Evolutionary conservation across 2,113 vertebrate species (phyloP), one percentile per base, ranked within the genome.

Genomic region (Andinoacara biseriatus): DNA sequence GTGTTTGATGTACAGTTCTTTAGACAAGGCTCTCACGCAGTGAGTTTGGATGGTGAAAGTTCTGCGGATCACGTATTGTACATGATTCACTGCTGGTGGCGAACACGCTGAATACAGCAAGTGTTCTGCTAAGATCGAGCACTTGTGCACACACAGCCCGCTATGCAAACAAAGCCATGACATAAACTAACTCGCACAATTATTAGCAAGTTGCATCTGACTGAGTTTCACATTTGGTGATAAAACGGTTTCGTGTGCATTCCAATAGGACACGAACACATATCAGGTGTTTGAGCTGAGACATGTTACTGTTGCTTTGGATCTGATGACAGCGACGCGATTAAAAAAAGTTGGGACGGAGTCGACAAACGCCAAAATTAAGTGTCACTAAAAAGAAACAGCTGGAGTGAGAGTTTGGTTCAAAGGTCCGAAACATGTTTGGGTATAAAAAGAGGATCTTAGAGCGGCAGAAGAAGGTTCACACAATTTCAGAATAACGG

Each of bases 1-100:
- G 85, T 87, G 86, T 87, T 49, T 76, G 76, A 78, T 29, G 79
- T 85, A 54, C 56, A 54, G 26, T 31, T 77, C 67, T 61, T 83
- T 33, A 57, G 65, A 83, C 65, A 81, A 82, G 61, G 63, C 59
- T 84, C 69, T 76, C 86, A 75, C 63, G 14, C 78, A 3, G 77
- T 63, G 78, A 17, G 76, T 80, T 35, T 84, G 18, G 80, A 84
- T 54, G 9, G 15, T 24, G 22, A 74, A 88, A 26, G 69, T 78
- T 54, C 54, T 60, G 24, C 33, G 62, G 58, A 67, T 86, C 74
- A 54, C 24, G 13, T 29, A 1, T 22, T 74, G 63, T 52, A 22
- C 60, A 76, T 76, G 82, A 90, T 69, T 86, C 59, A 84, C 65
- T 5, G 22, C 49, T 76, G 80, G 3, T 13, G 35, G 31, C 18